Evolutionary conservation across 2,113 vertebrate species (phyloP), one percentile per base, ranked within the genome.

Genomic region (Pseudonaja textilis): DNA sequence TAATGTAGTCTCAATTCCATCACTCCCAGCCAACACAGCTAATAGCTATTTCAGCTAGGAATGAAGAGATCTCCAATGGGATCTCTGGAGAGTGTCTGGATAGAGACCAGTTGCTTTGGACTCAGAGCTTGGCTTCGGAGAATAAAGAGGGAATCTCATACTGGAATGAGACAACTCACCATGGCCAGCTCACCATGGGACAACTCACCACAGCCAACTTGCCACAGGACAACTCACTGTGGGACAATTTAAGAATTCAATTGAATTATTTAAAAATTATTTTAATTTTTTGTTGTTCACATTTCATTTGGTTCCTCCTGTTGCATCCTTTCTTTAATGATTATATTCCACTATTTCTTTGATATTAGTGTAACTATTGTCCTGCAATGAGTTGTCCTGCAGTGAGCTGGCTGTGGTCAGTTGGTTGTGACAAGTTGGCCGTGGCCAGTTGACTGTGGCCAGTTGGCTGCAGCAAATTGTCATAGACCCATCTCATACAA

Each of bases 361-460:
- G 10, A 64, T 64, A 64, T 64, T 64, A 29, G 26, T 64, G 11
- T n/a, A 64, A 64, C 4, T 64, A 29, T n/a, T n/a, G 26, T 64
- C 23, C 22, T 6, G 55, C 55, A 56, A 20, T 20, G 1, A 22
- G 9, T 61, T 26, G 59, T 4, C 59, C 59, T 64, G 11, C 29
- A 29, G 26, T n/a, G 11, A 64, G 26, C 4, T 64, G 26, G 11
- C 26, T 10, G 11, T 29, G 56, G 22, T 23, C 56, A 64, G 26
- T 29, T 61, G 59, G 3, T 10, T 26, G 10, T 61, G 59, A 26
- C 59, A 64, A 64, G 10, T n/a, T 64, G 61, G 61, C 61, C 26
- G 12, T n/a, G 4, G 26, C 0, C 0, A 5, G 61, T 64, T 64
- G 26, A 11, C 26, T 1, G 1, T 12, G 61, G 1, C 23, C 0